These are phyloP conservation scores for Chaetogeoica ovagalla DNA, from an alignment of 2,888 invertebrate genomes.

Conservation along the genomic window DNA sequence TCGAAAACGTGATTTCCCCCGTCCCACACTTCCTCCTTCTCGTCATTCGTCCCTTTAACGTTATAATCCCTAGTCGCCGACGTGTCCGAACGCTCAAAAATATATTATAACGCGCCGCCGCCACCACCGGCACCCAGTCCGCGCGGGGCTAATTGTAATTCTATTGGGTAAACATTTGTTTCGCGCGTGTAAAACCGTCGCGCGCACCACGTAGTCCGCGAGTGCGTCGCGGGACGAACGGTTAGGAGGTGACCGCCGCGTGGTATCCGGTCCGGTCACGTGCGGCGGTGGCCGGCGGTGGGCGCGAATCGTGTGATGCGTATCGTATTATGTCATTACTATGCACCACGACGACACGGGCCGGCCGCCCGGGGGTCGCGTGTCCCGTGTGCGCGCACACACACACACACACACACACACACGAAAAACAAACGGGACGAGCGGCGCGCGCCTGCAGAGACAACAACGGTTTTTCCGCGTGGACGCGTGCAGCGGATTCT, in stretches of 20 bases:
- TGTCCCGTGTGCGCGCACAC: background rate
- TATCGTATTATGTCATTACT: constrained; percentile 48
- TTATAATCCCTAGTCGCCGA: constrained; percentile 26
- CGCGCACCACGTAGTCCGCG: background rate
- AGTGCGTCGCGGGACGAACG: too few species aligned
- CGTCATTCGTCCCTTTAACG: too few species aligned
- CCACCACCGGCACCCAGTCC: background rate
- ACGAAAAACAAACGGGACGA: background rate
- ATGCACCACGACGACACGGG: constrained; percentile 25
- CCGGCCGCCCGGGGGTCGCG: constrained; percentile 41
- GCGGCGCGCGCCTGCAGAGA: background rate
- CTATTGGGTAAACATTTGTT: constrained; percentile 46
- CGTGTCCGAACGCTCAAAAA: too few species aligned
- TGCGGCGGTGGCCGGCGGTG: background rate
- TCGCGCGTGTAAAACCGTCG: constrained; percentile 15
- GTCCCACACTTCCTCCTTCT: background rate
- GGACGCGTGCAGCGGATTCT: background rate
- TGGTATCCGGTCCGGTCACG: too few species aligned
- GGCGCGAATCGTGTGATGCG: constrained; percentile 43
- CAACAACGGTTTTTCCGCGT: constrained; percentile 9
- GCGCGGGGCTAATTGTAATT: constrained; percentile 45
- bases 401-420: background rate
- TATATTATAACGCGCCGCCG: too few species aligned
- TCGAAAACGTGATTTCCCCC: constrained; percentile 47
- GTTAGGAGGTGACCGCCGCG: too few species aligned